These are phyloP conservation scores for Polymixis flavicincta DNA, from an alignment of 2,888 invertebrate species.

Conservation along the genomic window DNA sequence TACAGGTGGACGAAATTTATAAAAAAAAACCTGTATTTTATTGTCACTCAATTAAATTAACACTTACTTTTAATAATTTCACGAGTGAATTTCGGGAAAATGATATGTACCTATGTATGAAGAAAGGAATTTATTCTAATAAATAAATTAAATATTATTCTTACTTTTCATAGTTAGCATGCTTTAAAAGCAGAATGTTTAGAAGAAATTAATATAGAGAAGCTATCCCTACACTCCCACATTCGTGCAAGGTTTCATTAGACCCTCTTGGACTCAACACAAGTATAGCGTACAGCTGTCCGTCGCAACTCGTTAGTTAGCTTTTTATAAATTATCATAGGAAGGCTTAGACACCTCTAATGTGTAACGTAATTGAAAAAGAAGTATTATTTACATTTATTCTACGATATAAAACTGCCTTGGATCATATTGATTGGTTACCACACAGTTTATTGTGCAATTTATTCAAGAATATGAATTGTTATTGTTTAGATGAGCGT, in stretches of 20 bases:
- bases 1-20: conserved; percentile 42
- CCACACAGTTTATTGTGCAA: conserved; percentile 56
- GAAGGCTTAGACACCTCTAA: conserved; percentile 65
- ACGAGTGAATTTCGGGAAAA: conserved; percentile 33
- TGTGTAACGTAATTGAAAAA: conserved; percentile 70
- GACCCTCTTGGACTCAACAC: conserved; percentile 69
- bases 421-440: conserved; percentile 64
- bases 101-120: conserved; percentile 37
- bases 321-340: conserved; percentile 75
- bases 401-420: conserved; percentile 68
- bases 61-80: conserved; percentile 34
- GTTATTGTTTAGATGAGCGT: conserved; percentile 52
- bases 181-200: conserved; percentile 78
- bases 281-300: conserved; percentile 58
- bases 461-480: conserved; percentile 58
- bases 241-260: conserved; percentile 77
- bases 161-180: conserved; percentile 62
- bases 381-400: conserved; percentile 81
- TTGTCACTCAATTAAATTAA: conserved; percentile 39
- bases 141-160: conserved; percentile 52
- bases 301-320: conserved; percentile 77
- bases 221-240: conserved; percentile 79
- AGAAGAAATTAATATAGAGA: conserved; percentile 72
- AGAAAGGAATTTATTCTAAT: conserved; percentile 37
- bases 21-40: conserved; percentile 36